These are phyloP conservation scores for Thunnus thynnus DNA, from an alignment of 2,113 vertebrate species.

Conservation along the genomic window DNA sequence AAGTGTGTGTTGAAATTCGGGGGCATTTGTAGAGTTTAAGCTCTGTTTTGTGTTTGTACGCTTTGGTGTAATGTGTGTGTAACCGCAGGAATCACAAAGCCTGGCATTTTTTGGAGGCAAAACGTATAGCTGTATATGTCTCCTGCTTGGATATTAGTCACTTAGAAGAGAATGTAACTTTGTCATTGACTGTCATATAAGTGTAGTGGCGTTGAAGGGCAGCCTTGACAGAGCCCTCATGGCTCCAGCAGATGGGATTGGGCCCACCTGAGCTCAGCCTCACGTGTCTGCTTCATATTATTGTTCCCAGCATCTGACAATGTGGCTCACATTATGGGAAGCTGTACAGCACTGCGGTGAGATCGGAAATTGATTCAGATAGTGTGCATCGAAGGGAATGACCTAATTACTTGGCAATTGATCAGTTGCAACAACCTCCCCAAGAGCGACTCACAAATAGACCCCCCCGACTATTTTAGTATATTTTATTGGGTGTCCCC, in stretches of 20 bases:
- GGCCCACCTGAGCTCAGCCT: constrained; percentile 74
- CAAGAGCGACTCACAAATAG: constrained; percentile 31
- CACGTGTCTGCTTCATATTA: constrained; percentile 77
- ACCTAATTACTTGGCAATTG: constrained; percentile 78
- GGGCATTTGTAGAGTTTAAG: not conserved
- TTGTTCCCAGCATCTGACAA: constrained; percentile 63
- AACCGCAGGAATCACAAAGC: constrained; percentile 1
- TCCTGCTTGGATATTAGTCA: not conserved
- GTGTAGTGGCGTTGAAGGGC: constrained; percentile 11
- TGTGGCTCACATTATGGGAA: constrained; percentile 80
- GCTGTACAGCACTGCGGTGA: constrained; percentile 44
- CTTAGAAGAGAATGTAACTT: not conserved
- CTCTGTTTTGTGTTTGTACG: not conserved
- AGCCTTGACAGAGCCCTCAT: constrained; percentile 26
- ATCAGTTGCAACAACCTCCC: constrained; percentile 52
- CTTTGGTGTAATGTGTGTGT: not conserved
- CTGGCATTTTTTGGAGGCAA: not conserved
- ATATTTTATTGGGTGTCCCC: constrained; percentile 49
- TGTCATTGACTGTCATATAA: constrained; percentile 8
- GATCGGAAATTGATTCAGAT: constrained; percentile 79
- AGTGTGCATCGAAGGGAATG: constrained; percentile 70
- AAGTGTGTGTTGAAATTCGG: not conserved
- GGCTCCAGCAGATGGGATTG: constrained; percentile 47
- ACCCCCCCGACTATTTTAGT: constrained; percentile 28
- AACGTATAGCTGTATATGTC: not conserved